These are phyloP conservation scores for Agrotis exclamationis DNA, from an alignment of 2,888 invertebrate species.

Conservation along the genomic window DNA sequence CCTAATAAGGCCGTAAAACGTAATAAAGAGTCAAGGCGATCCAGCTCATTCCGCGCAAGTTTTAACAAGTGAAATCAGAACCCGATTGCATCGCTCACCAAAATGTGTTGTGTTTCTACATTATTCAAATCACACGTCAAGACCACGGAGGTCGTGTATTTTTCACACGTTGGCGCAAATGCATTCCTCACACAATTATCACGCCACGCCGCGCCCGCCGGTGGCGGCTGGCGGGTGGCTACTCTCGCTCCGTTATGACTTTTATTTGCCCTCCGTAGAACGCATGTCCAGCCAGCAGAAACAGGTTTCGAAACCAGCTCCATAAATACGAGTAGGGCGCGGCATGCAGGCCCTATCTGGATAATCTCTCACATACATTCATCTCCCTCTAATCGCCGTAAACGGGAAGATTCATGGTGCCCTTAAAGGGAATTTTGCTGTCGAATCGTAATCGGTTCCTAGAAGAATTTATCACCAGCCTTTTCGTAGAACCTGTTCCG, in stretches of 20 bases:
- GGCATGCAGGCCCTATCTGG: constrained; percentile 77
- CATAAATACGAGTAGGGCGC: constrained; percentile 78
- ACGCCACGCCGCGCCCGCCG: constrained; percentile 44
- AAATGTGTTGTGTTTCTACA: constrained; percentile 55
- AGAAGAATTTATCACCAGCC: constrained; percentile 85
- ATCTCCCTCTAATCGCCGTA: constrained; percentile 84
- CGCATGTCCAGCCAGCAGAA: constrained; percentile 69
- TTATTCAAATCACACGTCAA: constrained; percentile 66
- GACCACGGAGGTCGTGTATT: constrained; percentile 67
- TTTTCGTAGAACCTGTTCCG: constrained; percentile 77
- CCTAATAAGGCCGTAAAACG: constrained; percentile 55
- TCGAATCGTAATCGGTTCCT: constrained; percentile 84
- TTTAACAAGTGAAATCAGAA: constrained; percentile 62
- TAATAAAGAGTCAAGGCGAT: constrained; percentile 59
- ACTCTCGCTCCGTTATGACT: constrained; percentile 84
- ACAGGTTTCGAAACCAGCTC: constrained; percentile 78
- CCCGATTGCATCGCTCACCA: constrained; percentile 41
- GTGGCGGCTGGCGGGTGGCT: constrained; percentile 61
- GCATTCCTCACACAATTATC: constrained; percentile 82
- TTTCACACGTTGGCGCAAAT: constrained; percentile 76
- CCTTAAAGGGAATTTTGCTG: constrained; percentile 85
- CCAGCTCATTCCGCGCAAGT: constrained; percentile 53
- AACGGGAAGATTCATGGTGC: constrained; percentile 82
- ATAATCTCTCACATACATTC: constrained; percentile 82
- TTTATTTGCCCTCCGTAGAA: constrained; percentile 83